These are phyloP conservation scores for Cantharis rustica DNA, from an alignment of 2,888 invertebrate species.

Conservation along the genomic window DNA sequence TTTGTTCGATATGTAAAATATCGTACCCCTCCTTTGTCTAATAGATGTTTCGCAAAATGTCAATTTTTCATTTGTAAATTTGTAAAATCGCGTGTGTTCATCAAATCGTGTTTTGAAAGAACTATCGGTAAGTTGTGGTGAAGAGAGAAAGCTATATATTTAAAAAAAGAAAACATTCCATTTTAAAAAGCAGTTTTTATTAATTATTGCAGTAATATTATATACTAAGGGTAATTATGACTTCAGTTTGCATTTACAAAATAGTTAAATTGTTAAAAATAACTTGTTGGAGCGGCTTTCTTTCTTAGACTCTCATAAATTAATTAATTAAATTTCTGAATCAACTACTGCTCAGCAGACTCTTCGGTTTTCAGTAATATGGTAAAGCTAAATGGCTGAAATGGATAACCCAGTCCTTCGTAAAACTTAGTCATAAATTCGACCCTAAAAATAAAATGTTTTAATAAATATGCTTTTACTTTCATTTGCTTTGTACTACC, in stretches of 20 bases:
- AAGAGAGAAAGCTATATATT: too few species aligned
- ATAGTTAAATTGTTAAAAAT: not conserved
- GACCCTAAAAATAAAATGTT: constrained; percentile 61
- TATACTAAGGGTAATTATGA: too few species aligned
- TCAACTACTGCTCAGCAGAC: constrained; percentile 41
- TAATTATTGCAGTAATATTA: too few species aligned
- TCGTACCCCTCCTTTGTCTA: too few species aligned
- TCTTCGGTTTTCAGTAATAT: constrained; percentile 56
- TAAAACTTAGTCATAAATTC: constrained; percentile 81
- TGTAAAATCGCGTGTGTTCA: too few species aligned
- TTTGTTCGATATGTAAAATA: too few species aligned
- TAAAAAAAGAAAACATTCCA: too few species aligned
- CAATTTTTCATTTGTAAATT: too few species aligned
- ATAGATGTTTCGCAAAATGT: too few species aligned
- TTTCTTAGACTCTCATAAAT: not conserved
- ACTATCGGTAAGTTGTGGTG: too few species aligned
- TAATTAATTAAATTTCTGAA: not conserved
- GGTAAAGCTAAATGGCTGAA: constrained; percentile 72
- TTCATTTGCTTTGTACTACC: constrained; percentile 62
- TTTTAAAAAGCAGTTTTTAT: too few species aligned
- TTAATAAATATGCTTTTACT: not conserved
- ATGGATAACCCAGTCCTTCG: constrained; percentile 66
- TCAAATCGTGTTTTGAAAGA: too few species aligned
- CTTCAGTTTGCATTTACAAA: not conserved
- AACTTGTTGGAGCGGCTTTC: not conserved